Evolutionary conservation across 2,888 invertebrate genomes (phyloP).

Genomic region (Charanyca ferruginea): DNA sequence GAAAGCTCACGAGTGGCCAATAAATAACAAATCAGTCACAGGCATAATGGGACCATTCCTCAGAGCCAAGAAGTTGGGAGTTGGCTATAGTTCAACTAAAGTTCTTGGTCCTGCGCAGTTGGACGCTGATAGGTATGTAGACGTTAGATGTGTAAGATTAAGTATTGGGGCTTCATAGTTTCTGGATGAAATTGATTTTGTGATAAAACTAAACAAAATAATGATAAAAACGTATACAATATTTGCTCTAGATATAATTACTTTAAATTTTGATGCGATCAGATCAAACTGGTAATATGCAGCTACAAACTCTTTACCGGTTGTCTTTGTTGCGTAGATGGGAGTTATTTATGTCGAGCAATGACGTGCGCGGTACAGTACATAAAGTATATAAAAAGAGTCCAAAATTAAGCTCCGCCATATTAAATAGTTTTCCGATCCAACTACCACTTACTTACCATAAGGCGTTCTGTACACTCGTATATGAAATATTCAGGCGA

Average conservation of each 20-base stretch:
- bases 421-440: neutral
- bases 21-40: constrained; percentile 88
- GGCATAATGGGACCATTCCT: constrained; percentile 85
- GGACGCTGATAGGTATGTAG: constrained; percentile 50
- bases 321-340: neutral
- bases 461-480: constrained; percentile 70
- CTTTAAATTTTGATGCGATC: too few relatives aligned
- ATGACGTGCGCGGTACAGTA: too few relatives aligned
- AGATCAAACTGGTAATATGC: neutral
- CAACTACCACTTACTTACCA: constrained; percentile 68
- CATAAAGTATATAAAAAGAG: too few relatives aligned
- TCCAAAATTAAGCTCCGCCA: neutral
- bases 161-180: neutral
- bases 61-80: constrained; percentile 83
- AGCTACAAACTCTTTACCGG: too few relatives aligned
- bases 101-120: constrained; percentile 70
- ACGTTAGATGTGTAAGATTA: constrained; percentile 9
- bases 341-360: neutral
- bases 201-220: too few relatives aligned
- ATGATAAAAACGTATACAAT: too few relatives aligned
- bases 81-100: constrained; percentile 84
- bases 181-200: neutral
- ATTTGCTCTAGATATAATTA: too few relatives aligned
- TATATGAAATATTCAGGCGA: constrained; percentile 84
- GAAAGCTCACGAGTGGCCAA: constrained; percentile 80